Base-by-base conservation (phyloP, 2,888 invertebrate species). In the Drosophila sordidula region DNA sequence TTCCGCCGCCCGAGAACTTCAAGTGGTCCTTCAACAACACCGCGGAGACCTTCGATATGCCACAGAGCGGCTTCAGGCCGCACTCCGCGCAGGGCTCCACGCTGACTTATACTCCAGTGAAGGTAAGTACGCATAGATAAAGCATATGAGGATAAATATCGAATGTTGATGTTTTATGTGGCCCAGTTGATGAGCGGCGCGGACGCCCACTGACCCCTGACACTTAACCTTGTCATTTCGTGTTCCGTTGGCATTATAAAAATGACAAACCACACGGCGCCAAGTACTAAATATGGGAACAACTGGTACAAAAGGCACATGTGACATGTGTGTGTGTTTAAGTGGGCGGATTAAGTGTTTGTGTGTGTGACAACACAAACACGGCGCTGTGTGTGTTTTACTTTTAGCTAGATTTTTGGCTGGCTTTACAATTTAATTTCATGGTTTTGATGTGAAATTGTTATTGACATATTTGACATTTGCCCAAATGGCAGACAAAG, bases 21-120 rank as follows among this genome's bases (percentile, higher is more conserved):
- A 95, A 95, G 85, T 97, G 97, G 97, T 95, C 95, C 29, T 96
- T 98, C 91, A 98, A 98, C 93, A 97, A 97, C 93, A 96, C 97
- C 39, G 95, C 96, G 76, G 96, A 97, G 90, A 95, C 95, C 80
- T 94, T 95, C 71, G 96, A 97, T 89, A 95, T 97, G 89, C 94
- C 95, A 41, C 94, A 94, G 80, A 93, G 94, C 80, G 95, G 95
- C 78, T 96, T 95, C 91, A 89, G 91, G 45, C 93, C 93, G 54
- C 93, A 93, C 72, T 93, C 94, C 8, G 93, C 93, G 3, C 92
- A 92, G 75, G 92, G 92, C 54, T 96, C 95, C 49, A 95, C 95
- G 6, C 93, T 97, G 52, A 95, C 95, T 8, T 97, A 96, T 91
- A 95, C 95, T 5, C 97, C 97, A 11, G 94, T 95, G 36, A 92